Evolutionary conservation across 1,140 invertebrate species (phyloP).

Genomic region (Drosophila ercepeae): DNA sequence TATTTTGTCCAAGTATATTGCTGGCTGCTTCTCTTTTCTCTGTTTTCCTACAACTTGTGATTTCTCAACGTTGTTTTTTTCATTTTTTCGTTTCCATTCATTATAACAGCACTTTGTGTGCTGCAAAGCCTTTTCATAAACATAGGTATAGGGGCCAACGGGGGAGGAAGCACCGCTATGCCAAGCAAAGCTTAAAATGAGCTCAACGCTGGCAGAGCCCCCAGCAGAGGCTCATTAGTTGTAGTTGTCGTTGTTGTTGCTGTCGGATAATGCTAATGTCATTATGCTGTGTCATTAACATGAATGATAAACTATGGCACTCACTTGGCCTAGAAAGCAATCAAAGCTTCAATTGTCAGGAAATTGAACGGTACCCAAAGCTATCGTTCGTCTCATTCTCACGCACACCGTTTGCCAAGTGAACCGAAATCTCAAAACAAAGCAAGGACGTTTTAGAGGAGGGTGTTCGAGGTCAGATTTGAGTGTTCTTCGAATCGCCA

Average conservation of each 20-base stretch:
- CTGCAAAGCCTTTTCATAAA: constrained; percentile 1
- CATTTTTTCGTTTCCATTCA: constrained; percentile 73
- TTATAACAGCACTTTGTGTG: constrained; percentile 70
- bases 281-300: constrained; percentile 78
- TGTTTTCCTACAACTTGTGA: too few relatives aligned
- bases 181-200: constrained; percentile 68
- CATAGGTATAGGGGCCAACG: neutral
- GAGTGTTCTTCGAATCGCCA: too few relatives aligned
- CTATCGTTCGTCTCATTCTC: neutral
- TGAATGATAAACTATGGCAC: constrained; percentile 44
- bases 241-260: constrained; percentile 34
- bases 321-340: constrained; percentile 79
- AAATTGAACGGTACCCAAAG: constrained; percentile 18
- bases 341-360: constrained; percentile 49
- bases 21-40: constrained; percentile 24
- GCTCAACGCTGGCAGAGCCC: constrained; percentile 26
- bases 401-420: too few relatives aligned
- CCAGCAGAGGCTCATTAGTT: constrained; percentile 54
- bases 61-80: constrained; percentile 65
- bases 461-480: too few relatives aligned
- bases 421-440: too few relatives aligned
- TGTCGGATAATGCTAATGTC: constrained; percentile 66
- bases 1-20: constrained; percentile 55
- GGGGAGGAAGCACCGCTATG: constrained; percentile 63
- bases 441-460: too few relatives aligned